Percentiles rank a stretch among this genome's conserved stretches.
These are phyloP conservation scores for Arothron firmamentum DNA, from an alignment of 2,113 vertebrate species.

Conservation along the genomic window DNA sequence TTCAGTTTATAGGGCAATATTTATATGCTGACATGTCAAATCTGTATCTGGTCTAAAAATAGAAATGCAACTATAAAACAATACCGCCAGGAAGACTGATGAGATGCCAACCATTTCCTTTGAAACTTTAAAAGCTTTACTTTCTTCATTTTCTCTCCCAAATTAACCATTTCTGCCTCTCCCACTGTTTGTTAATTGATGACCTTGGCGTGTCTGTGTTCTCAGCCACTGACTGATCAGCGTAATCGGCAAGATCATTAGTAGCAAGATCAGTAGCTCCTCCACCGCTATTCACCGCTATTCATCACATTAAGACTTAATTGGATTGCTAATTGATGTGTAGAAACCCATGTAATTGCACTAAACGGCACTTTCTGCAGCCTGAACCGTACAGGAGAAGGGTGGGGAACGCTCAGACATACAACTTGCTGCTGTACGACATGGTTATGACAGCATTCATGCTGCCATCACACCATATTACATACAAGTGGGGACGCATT, in stretches of 20 bases:
- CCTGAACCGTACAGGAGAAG: constrained; percentile 28
- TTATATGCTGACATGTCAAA: no score
- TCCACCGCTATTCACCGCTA: constrained; percentile 59
- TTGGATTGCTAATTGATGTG: constrained; percentile 79
- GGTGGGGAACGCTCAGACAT: constrained; percentile 17
- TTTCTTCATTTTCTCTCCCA: constrained; percentile 2
- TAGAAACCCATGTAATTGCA: constrained; percentile 77
- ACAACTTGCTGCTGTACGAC: not conserved
- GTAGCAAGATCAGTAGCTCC: constrained; percentile 67
- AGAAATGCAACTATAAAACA: no score
- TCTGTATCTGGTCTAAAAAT: no score
- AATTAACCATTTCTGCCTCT: not conserved
- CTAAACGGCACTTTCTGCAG: constrained; percentile 67
- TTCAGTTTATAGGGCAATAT: no score
- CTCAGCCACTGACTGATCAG: constrained; percentile 66
- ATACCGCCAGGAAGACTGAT: not conserved
- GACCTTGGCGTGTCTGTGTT: constrained; percentile 61
- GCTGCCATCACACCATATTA: not conserved
- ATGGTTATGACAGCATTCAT: no score
- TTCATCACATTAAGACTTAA: constrained; percentile 77
- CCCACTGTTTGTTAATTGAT: constrained; percentile 50
- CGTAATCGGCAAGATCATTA: constrained; percentile 69
- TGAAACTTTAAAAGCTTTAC: not conserved
- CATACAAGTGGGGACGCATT: not conserved
- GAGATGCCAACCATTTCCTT: constrained; percentile 11